A percentile compares a stretch with the other conserved stretches of the same genome.
Evolutionary conservation across 2,113 vertebrate species (phyloP).

Genomic region (Toxostoma redivivum): DNA sequence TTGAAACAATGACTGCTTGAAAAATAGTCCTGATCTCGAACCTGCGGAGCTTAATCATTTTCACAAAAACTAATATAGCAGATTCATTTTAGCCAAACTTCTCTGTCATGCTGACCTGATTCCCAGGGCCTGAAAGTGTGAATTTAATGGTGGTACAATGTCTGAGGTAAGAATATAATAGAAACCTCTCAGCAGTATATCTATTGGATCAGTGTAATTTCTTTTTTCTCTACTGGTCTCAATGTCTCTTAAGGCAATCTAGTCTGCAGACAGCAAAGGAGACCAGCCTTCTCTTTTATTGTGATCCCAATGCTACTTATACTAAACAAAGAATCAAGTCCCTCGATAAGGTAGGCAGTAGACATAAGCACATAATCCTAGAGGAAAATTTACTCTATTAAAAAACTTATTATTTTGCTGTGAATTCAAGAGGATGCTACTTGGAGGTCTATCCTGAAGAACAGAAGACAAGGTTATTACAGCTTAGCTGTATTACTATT

Average conservation of each 20-base stretch:
- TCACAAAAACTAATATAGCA: slow-evolving; percentile 69
- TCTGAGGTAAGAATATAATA: slow-evolving; percentile 55
- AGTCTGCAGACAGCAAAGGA: slow-evolving; percentile 42
- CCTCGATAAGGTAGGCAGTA: neutral
- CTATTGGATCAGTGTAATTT: slow-evolving; percentile 68
- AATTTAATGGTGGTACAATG: slow-evolving; percentile 61
- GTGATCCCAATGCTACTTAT: slow-evolving; percentile 12
- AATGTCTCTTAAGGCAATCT: slow-evolving; percentile 64
- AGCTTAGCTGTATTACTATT: neutral
- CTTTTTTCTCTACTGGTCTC: slow-evolving; percentile 60
- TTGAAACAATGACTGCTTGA: slow-evolving; percentile 57
- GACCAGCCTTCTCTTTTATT: neutral
- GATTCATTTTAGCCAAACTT: slow-evolving; percentile 68
- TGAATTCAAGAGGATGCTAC: neutral
- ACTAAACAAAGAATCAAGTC: slow-evolving; percentile 56
- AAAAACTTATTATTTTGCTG: neutral
- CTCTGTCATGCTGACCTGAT: slow-evolving; percentile 57
- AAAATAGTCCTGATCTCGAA: slow-evolving; percentile 65
- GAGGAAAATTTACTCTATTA: slow-evolving; percentile 24
- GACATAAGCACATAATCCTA: slow-evolving; percentile 33
- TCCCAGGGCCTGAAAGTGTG: slow-evolving; percentile 57
- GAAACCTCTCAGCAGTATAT: slow-evolving; percentile 61
- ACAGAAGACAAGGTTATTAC: neutral
- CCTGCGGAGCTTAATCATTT: slow-evolving; percentile 66
- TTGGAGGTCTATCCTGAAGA: neutral